Conservation (phyloP, 2,113 vertebrate genomes). For the Acinonyx jubatus region DNA sequence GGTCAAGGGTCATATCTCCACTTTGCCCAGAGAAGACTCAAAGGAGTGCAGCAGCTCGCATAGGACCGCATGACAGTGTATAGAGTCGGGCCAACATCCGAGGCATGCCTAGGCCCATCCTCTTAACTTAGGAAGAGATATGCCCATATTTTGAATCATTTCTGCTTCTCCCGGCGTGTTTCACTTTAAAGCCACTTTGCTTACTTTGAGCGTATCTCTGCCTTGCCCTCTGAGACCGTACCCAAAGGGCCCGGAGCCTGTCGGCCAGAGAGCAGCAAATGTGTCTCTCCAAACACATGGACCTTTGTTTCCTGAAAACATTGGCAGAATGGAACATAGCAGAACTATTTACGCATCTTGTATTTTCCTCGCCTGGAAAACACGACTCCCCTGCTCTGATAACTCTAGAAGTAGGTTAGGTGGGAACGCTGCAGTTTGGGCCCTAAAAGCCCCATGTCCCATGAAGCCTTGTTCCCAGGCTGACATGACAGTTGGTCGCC, state of each 20-base stretch:
- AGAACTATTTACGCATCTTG: background rate
- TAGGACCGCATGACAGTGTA: background rate
- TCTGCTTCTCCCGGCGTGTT: background rate
- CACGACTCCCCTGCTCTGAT: conserved; percentile 74
- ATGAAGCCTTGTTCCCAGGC: background rate
- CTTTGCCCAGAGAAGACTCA: background rate
- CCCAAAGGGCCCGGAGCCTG: too few species aligned
- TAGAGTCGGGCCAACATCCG: background rate
- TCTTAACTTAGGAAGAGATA: background rate
- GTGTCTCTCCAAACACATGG: background rate
- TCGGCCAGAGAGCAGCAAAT: background rate
- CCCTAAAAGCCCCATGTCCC: background rate
- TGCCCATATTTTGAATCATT: background rate
- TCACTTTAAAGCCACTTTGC: background rate
- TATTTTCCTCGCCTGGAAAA: conserved; percentile 69
- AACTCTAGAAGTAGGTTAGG: background rate
- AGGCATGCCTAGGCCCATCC: background rate
- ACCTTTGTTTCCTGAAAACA: background rate
- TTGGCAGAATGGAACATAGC: background rate
- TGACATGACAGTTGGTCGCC: rapidly evolving
- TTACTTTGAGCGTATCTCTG: background rate
- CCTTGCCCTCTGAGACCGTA: background rate
- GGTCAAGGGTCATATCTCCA: background rate
- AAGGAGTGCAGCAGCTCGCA: background rate
- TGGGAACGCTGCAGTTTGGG: background rate